Percentiles rank a stretch among this genome's conserved stretches.
Conservation (phyloP, 2,113 vertebrate genomes). For the Dasypus novemcinctus region DNA sequence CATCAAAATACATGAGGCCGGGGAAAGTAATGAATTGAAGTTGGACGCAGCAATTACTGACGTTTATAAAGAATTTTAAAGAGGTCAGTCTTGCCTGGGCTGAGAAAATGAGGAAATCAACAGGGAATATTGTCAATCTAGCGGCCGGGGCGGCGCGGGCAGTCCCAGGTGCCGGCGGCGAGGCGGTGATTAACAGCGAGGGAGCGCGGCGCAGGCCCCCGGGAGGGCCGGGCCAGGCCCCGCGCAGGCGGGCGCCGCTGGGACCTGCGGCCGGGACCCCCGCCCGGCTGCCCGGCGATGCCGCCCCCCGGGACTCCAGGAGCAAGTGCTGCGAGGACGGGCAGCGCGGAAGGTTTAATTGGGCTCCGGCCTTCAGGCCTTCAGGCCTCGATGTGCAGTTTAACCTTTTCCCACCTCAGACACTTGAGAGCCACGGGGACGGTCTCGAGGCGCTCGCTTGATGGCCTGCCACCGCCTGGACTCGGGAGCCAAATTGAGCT, state of each 20-base stretch:
- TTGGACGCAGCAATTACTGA: constrained; percentile 95
- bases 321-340: constrained; percentile 82
- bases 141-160: constrained; percentile 86
- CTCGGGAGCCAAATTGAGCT: constrained; percentile 77
- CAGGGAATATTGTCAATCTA: constrained; percentile 92
- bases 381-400: constrained; percentile 87
- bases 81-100: constrained; percentile 90
- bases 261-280: constrained; percentile 84
- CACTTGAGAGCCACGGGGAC: constrained; percentile 78
- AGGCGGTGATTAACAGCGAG: constrained; percentile 87
- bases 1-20: constrained; percentile 99
- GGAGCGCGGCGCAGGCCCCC: constrained; percentile 84
- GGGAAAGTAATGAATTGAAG: constrained; percentile 95
- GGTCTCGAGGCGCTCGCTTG: constrained; percentile 79
- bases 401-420: constrained; percentile 85
- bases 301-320: constrained; percentile 84
- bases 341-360: constrained; percentile 88
- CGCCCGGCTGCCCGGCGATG: constrained; percentile 82
- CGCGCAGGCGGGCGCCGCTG: constrained; percentile 81
- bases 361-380: constrained; percentile 84
- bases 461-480: constrained; percentile 78
- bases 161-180: constrained; percentile 87
- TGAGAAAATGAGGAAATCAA: constrained; percentile 92
- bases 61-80: constrained; percentile 96
- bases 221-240: constrained; percentile 83